Conservation (phyloP, 2,888 invertebrate species). For the Drosophila subquinaria region DNA sequence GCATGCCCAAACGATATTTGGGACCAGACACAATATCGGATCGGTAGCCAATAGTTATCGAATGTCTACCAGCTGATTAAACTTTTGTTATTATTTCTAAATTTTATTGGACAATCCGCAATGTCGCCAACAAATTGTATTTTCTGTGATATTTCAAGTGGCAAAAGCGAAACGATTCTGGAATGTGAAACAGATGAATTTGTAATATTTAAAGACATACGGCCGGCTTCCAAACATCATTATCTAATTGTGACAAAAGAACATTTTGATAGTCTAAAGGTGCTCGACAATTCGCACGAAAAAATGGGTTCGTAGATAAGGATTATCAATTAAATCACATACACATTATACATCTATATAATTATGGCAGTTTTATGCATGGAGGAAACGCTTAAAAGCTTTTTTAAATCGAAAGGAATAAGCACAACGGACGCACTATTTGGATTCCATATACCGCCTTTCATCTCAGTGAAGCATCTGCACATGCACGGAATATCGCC, state of each 20-base stretch:
- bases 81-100: slow-evolving; percentile 5
- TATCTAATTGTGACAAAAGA: slow-evolving; percentile 91
- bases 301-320: slow-evolving; percentile 88
- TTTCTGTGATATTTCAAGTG: slow-evolving; percentile 91
- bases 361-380: slow-evolving; percentile 86
- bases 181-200: slow-evolving; percentile 91
- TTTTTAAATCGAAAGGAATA: slow-evolving; percentile 86
- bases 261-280: slow-evolving; percentile 91
- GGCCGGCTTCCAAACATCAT: slow-evolving; percentile 93
- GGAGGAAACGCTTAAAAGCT: slow-evolving; percentile 86
- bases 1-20: neutral
- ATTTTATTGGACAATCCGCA: neutral
- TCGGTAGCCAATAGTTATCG: neutral
- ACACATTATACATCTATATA: neutral
- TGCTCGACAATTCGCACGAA: slow-evolving; percentile 89
- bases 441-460: slow-evolving; percentile 97
- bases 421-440: slow-evolving; percentile 86
- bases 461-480: slow-evolving; percentile 91
- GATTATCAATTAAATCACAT: neutral
- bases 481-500: slow-evolving; percentile 96
- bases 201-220: slow-evolving; percentile 92
- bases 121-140: slow-evolving; percentile 86
- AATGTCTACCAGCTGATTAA: slow-evolving; percentile 4
- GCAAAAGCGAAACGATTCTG: slow-evolving; percentile 88
- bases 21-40: neutral